Conservation (phyloP, 1,140 invertebrate genomes). For the Drosophila neocordata region DNA sequence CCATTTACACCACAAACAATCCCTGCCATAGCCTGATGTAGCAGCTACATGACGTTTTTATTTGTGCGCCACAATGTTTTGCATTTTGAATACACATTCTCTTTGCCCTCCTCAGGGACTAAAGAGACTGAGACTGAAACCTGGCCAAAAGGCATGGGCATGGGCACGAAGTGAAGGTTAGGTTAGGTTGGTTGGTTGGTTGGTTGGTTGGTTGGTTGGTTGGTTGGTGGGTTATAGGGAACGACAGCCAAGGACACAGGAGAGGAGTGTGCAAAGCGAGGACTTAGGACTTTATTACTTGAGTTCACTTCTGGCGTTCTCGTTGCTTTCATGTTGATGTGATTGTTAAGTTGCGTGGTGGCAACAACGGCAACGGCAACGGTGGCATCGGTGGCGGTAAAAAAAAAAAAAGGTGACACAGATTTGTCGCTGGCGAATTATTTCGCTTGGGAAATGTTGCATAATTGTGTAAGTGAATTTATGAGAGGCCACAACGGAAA, state of each 20-base stretch:
- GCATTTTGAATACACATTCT: conserved; percentile 64
- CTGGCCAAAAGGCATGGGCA: neutral
- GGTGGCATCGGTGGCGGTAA: no score
- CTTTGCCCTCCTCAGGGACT: conserved; percentile 27
- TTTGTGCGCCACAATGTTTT: conserved; percentile 66
- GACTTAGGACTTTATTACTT: conserved; percentile 50
- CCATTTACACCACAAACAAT: conserved; percentile 44
- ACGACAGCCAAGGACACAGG: neutral
- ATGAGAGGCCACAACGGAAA: conserved; percentile 13
- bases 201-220: no score
- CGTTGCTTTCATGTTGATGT: conserved; percentile 43
- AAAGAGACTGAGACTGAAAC: neutral
- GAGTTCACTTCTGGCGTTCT: conserved; percentile 21
- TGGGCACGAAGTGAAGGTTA: neutral
- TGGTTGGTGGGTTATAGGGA: no score
- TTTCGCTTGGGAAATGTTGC: conserved; percentile 14
- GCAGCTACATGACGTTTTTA: conserved; percentile 53
- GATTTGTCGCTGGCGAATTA: conserved; percentile 60
- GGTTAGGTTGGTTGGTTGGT: no score
- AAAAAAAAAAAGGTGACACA: conserved; percentile 47
- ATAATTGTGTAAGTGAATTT: conserved; percentile 16
- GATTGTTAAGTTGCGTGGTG: conserved; percentile 62
- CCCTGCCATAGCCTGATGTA: conserved; percentile 14
- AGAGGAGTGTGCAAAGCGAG: neutral
- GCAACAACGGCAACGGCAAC: neutral